These are phyloP conservation scores for Cariama cristata DNA, from an alignment of 2,113 vertebrate genomes.

Conservation along the genomic window DNA sequence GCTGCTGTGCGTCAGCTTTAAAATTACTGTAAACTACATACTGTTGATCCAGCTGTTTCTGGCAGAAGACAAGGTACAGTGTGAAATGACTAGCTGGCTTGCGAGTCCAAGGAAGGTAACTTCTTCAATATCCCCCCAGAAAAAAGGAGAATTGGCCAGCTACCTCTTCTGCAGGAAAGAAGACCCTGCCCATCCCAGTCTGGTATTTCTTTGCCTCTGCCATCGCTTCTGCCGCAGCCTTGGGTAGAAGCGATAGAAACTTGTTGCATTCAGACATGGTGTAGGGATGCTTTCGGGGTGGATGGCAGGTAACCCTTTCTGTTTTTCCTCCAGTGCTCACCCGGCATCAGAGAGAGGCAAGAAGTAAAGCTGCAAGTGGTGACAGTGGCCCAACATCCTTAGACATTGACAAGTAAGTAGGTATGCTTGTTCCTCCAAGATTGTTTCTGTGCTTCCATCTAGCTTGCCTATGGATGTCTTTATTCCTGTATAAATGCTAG, in stretches of 20 bases:
- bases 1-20: neutral
- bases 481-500: neutral
- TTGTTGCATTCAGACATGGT: neutral
- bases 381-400: neutral
- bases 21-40: neutral
- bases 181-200: neutral
- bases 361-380: constrained; percentile 33
- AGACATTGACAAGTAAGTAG: constrained; percentile 80
- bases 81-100: constrained; percentile 4
- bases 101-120: neutral
- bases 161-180: neutral
- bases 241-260: neutral
- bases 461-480: neutral
- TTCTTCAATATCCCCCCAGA: neutral
- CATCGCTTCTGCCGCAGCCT: neutral
- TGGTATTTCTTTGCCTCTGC: neutral
- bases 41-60: constrained; percentile 10
- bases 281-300: neutral
- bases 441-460: neutral
- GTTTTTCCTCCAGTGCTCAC: constrained; percentile 65
- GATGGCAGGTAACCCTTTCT: neutral
- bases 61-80: neutral
- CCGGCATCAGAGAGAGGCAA: constrained; percentile 67
- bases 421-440: neutral
- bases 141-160: neutral